A percentile compares a stretch with the other conserved stretches of the same genome.
phyloP scores from a whole-genome alignment of 2,797 vertebrate genomes.

The Pangasius macronema region DNA sequence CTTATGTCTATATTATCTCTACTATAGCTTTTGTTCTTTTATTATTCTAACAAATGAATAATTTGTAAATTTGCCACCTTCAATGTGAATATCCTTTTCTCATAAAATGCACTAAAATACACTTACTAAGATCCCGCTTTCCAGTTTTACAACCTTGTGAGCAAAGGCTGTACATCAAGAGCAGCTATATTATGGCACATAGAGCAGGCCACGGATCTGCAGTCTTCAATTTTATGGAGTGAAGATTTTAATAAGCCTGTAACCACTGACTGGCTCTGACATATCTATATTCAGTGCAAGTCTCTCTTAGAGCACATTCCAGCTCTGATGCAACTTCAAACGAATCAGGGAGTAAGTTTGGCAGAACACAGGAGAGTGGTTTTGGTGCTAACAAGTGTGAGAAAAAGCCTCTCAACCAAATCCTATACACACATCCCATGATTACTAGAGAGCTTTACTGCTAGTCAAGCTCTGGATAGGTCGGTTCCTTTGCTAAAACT shows the following conservation, averaged over 20 bases:
- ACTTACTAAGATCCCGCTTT: slow-evolving; percentile 26
- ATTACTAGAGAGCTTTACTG: slow-evolving; percentile 4
- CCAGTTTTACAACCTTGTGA: slow-evolving; percentile 34
- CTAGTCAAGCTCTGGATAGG: slow-evolving; percentile 3
- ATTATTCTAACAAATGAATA: slow-evolving; percentile 34
- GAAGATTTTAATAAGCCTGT: slow-evolving; percentile 65
- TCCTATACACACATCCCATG: slow-evolving; percentile 18
- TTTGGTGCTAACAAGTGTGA: slow-evolving; percentile 55
- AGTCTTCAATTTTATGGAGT: slow-evolving; percentile 56
- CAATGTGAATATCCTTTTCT: background rate
- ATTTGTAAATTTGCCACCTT: slow-evolving; percentile 7
- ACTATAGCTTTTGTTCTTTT: slow-evolving; percentile 15
- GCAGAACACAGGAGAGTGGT: slow-evolving; percentile 53
- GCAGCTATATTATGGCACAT: slow-evolving; percentile 46
- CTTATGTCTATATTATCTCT: slow-evolving; percentile 1
- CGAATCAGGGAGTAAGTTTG: slow-evolving; percentile 57
- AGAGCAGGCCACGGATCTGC: slow-evolving; percentile 43
- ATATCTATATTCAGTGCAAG: slow-evolving; percentile 69
- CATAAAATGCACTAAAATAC: slow-evolving; percentile 37
- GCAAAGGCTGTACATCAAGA: slow-evolving; percentile 39
- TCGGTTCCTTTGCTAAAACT: background rate
- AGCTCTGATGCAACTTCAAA: slow-evolving; percentile 63
- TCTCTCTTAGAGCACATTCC: slow-evolving; percentile 59
- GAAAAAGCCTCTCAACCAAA: slow-evolving; percentile 20
- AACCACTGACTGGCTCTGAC: slow-evolving; percentile 51